phyloP scores from a whole-genome alignment of 2,888 invertebrate genomes.

The Philhelius pedissequus region DNA sequence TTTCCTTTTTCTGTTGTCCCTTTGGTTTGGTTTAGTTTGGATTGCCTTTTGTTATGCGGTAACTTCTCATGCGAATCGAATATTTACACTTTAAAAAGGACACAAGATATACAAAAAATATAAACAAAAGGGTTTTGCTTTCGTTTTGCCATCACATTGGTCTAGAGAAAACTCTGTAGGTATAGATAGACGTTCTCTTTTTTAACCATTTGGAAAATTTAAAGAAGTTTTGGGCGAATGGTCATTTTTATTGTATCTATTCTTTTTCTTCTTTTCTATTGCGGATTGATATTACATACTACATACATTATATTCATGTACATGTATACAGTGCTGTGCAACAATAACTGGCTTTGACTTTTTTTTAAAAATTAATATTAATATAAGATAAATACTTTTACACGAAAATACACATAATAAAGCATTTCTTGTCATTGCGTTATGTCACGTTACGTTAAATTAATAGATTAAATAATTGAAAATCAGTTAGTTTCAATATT shows the following conservation, averaged over 20 bases:
- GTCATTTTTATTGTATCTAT: neutral
- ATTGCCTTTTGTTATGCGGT: neutral
- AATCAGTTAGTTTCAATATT: too few species aligned
- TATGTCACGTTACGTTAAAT: too few species aligned
- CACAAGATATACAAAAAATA: neutral
- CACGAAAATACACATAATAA: too few species aligned
- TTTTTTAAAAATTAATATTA: too few species aligned
- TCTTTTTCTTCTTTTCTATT: neutral
- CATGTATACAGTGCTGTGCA: neutral
- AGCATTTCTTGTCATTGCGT: too few species aligned
- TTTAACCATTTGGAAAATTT: conserved; percentile 1
- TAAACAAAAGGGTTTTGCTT: neutral
- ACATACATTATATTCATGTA: neutral
- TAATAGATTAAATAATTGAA: too few species aligned
- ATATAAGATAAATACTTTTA: too few species aligned
- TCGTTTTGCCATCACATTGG: neutral
- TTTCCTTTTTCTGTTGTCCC: conserved; percentile 7
- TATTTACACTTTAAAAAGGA: neutral
- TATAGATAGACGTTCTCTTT: neutral
- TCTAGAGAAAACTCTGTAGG: neutral
- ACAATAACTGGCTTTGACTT: neutral
- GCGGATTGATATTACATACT: neutral
- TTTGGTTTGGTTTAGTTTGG: neutral
- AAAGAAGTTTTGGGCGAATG: conserved; percentile 10
- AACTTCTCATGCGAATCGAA: conserved; percentile 25